Evolutionary conservation across 2,888 invertebrate genomes (phyloP).

Genomic region (Gryllus longicercus): DNA sequence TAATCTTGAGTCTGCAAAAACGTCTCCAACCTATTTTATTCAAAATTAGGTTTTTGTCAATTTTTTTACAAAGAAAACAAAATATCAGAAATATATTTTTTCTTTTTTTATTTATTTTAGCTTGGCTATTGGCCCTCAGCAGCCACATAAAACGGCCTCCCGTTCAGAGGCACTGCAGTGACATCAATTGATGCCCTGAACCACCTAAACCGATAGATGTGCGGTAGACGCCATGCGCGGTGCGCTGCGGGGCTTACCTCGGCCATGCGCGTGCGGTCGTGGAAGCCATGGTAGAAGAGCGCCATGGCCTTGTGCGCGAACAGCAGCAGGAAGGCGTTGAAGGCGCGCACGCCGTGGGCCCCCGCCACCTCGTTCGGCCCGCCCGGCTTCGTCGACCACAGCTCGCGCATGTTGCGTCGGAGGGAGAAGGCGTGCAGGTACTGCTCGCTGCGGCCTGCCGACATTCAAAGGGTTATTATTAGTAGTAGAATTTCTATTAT

Average conservation of each 20-base stretch:
- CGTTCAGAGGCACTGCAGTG: no score
- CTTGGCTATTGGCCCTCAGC: no score
- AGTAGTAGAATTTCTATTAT: no score
- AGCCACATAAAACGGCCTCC: no score
- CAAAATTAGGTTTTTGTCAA: no score
- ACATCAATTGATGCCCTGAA: no score
- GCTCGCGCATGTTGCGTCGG: slow-evolving; percentile 55
- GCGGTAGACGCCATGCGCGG: not conserved
- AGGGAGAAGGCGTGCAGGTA: slow-evolving; percentile 60
- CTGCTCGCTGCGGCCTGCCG: not conserved
- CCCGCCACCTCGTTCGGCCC: slow-evolving; percentile 57
- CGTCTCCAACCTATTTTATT: no score
- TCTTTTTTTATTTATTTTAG: no score
- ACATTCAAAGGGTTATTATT: not conserved
- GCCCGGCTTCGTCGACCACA: slow-evolving; percentile 51
- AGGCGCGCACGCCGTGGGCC: slow-evolving; percentile 63
- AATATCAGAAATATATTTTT: no score
- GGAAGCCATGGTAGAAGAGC: slow-evolving; percentile 62
- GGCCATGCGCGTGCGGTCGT: slow-evolving; percentile 63
- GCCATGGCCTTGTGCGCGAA: slow-evolving; percentile 70
- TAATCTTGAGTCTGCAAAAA: no score
- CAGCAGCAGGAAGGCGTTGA: slow-evolving; percentile 62
- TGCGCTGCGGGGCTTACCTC: slow-evolving; percentile 51
- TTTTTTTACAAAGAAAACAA: no score
- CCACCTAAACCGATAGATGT: no score